A percentile compares a stretch with the other conserved stretches of the same genome.
phyloP scores from a whole-genome alignment of 2,113 vertebrate species.

The Mesocricetus auratus region DNA sequence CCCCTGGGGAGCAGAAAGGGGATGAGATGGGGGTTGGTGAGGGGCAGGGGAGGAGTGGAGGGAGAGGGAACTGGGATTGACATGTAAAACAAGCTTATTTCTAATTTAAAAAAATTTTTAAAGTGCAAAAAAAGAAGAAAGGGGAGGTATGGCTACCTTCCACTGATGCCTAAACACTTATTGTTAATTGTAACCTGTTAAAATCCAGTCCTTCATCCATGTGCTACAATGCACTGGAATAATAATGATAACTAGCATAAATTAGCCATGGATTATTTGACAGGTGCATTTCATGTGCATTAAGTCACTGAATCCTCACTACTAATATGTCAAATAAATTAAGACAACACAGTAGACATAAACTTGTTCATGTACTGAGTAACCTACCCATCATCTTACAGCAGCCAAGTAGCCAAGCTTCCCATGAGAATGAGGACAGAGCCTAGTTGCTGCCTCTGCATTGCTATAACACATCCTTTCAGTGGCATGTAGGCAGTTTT shows the following conservation, averaged over 20 bases:
- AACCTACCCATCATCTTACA: neutral
- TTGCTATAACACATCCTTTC: neutral
- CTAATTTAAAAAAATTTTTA: too few species aligned
- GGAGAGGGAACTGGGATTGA: too few species aligned
- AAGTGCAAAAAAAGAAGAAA: too few species aligned
- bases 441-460: neutral
- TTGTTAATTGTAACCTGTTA: constrained; percentile 23
- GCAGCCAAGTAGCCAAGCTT: neutral
- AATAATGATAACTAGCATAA: neutral
- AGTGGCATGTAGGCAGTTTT: neutral
- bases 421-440: neutral
- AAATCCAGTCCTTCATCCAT: neutral
- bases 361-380: neutral
- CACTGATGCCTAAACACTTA: neutral
- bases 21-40: too few species aligned
- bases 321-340: neutral
- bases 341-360: neutral
- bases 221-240: neutral
- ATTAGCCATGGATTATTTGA: neutral
- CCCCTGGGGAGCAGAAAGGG: too few species aligned
- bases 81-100: too few species aligned
- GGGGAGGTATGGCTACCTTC: neutral
- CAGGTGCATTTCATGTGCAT: neutral
- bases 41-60: too few species aligned
- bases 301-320: neutral